Evolutionary conservation across 2,888 invertebrate species (phyloP).

Genomic region (Brachylomia viminalis): DNA sequence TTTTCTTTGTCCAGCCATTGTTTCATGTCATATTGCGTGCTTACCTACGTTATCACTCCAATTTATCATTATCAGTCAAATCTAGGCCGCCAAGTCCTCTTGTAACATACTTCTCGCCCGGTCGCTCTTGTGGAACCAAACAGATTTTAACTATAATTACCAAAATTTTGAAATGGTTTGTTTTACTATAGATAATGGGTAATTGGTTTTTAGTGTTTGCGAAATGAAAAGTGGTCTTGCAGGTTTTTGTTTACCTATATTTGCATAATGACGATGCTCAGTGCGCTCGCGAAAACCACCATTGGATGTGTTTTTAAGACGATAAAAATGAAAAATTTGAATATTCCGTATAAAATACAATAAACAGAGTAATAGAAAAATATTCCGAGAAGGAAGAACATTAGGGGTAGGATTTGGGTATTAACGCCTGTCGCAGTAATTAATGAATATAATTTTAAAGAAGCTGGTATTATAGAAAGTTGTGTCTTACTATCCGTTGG

Average conservation of each 20-base stretch:
- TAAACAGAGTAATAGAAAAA: no score
- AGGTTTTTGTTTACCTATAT: neutral
- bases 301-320: neutral
- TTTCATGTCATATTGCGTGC: slow-evolving; percentile 31
- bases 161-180: slow-evolving; percentile 48
- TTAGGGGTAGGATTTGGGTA: no score
- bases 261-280: neutral
- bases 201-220: slow-evolving; percentile 32
- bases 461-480: neutral
- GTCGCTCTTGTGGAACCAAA: slow-evolving; percentile 63
- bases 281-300: neutral
- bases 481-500: no score
- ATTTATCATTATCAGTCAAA: slow-evolving; percentile 76
- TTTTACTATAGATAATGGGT: slow-evolving; percentile 32
- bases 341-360: neutral
- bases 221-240: slow-evolving; percentile 18
- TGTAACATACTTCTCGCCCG: slow-evolving; percentile 59
- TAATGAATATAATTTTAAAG: no score
- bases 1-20: slow-evolving; percentile 11
- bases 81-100: slow-evolving; percentile 76
- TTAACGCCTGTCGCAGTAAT: neutral
- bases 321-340: neutral
- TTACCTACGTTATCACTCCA: slow-evolving; percentile 58
- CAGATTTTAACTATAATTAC: slow-evolving; percentile 58
- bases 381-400: no score